phyloP scores from a whole-genome alignment of 2,888 invertebrate species.

The Pseudanteris insignis region DNA sequence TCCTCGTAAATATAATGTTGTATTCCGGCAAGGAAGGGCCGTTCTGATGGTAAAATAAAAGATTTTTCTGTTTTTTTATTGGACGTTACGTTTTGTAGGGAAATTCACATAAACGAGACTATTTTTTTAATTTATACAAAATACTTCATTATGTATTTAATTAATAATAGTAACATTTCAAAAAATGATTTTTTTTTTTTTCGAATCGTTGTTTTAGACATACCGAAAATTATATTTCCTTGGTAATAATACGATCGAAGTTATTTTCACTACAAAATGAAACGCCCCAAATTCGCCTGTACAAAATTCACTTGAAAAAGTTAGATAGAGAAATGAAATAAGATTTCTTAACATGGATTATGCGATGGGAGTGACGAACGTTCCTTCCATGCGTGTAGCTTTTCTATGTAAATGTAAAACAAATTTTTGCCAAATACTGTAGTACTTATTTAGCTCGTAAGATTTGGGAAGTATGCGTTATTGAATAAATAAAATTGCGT shows the following conservation, averaged over 20 bases:
- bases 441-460: constrained; percentile 64
- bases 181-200: no score
- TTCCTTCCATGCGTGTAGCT: constrained; percentile 61
- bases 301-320: constrained; percentile 25
- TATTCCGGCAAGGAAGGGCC: constrained; percentile 52
- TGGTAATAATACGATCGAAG: no score
- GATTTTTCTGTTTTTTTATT: constrained; percentile 19
- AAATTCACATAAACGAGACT: no score
- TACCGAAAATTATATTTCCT: no score
- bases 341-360: constrained; percentile 2
- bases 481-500: no score
- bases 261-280: constrained; percentile 19
- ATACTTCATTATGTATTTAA: no score
- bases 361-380: constrained; percentile 43
- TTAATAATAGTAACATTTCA: no score
- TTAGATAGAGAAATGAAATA: constrained; percentile 6
- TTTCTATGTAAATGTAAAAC: constrained; percentile 64
- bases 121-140: no score
- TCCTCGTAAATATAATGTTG: constrained; percentile 51
- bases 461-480: constrained; percentile 42
- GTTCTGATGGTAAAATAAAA: constrained; percentile 45
- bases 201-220: no score
- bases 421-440: constrained; percentile 63
- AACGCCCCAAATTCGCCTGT: constrained; percentile 14
- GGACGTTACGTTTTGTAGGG: constrained; percentile 22